Evolutionary conservation across 2,888 invertebrate genomes (phyloP).

Genomic region (Plebejus melissa): DNA sequence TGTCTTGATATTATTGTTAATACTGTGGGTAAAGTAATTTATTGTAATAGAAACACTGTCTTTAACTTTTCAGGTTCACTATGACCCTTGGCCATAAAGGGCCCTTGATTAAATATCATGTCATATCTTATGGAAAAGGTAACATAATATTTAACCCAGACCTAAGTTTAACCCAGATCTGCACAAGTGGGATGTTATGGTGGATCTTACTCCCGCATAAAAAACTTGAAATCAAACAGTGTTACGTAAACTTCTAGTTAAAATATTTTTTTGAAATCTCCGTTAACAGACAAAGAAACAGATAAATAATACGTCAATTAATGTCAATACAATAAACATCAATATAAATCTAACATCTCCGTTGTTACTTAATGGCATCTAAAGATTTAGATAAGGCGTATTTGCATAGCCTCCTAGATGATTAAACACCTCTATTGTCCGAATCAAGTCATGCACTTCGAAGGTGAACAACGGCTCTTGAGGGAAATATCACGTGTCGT

Average conservation of each 20-base stretch:
- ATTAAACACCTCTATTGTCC: slow-evolving; percentile 28
- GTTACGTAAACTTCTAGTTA: neutral
- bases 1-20: neutral
- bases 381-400: slow-evolving; percentile 25
- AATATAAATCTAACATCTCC: slow-evolving; percentile 24
- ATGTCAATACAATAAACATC: slow-evolving; percentile 25
- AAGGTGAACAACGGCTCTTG: slow-evolving; percentile 22
- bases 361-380: slow-evolving; percentile 22
- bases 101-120: neutral
- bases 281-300: neutral
- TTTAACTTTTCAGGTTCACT: neutral
- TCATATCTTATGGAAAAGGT: neutral
- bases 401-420: slow-evolving; percentile 26
- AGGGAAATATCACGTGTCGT: slow-evolving; percentile 9
- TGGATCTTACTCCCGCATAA: neutral
- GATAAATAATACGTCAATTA: slow-evolving; percentile 25
- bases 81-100: no score
- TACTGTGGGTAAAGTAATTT: neutral
- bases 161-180: no score
- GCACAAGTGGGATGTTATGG: neutral
- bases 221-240: neutral
- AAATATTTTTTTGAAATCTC: neutral
- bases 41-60: no score
- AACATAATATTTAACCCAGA: neutral
- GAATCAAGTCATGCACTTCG: slow-evolving; percentile 26